phyloP scores from a whole-genome alignment of 92 coral and sea anemone genomes.

The Galaxea fascicularis region DNA sequence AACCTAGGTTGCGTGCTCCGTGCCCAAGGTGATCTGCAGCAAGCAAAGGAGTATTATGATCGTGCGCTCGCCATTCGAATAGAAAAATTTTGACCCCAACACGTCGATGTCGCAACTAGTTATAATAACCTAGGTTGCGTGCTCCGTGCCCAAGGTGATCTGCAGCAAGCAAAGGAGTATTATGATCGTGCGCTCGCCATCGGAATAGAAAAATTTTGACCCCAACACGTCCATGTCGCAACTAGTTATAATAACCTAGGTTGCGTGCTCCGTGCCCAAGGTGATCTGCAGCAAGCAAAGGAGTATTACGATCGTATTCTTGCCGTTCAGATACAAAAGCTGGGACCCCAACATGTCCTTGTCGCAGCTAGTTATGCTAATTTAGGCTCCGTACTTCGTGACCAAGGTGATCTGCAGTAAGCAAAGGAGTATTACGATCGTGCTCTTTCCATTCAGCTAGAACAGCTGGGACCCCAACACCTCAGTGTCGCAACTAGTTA shows the following conservation, averaged over 20 bases:
- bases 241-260: not conserved
- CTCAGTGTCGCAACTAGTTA: not conserved
- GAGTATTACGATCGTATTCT: no score
- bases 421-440: no score
- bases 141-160: not conserved
- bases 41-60: not conserved
- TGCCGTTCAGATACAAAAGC: no score
- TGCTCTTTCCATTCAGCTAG: no score
- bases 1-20: no score
- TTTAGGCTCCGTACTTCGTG: no score
- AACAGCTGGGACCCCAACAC: not conserved
- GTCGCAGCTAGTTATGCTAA: no score
- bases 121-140: not conserved
- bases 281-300: no score
- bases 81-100: not conserved
- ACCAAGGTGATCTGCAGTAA: not conserved
- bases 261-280: rapidly evolving
- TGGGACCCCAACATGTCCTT: no score
- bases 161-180: not conserved
- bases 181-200: not conserved
- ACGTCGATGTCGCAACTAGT: not conserved
- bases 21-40: no score
- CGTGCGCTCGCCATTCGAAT: not conserved
- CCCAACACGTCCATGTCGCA: not conserved
- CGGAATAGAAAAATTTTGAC: not conserved